A percentile compares a stretch with the other conserved stretches of the same genome.
Evolutionary conservation across 1,140 invertebrate genomes (phyloP).

Genomic region (Gerris buenoi): DNA sequence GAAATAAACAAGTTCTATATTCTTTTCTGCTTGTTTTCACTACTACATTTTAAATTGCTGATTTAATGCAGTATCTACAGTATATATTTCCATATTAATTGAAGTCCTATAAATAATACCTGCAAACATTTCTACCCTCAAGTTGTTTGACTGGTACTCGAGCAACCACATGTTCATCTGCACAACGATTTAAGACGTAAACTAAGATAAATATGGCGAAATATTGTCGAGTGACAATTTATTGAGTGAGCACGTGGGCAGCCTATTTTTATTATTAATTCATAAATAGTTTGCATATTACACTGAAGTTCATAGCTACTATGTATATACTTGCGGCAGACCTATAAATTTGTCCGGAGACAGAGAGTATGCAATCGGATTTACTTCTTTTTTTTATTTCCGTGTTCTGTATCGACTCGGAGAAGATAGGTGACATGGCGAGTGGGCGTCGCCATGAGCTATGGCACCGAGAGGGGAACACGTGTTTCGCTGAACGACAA

Average conservation of each 20-base stretch:
- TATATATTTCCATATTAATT: not conserved
- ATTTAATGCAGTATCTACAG: too few relatives aligned
- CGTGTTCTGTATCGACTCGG: too few relatives aligned
- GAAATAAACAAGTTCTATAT: too few relatives aligned
- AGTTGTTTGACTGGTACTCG: too few relatives aligned
- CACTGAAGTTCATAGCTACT: not conserved
- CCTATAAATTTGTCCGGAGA: not conserved
- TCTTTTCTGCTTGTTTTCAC: too few relatives aligned
- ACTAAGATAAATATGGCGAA: not conserved
- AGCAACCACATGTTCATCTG: too few relatives aligned
- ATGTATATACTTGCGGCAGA: not conserved
- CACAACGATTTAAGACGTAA: not conserved
- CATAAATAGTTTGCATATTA: not conserved
- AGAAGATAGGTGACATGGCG: not conserved
- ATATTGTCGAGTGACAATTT: not conserved
- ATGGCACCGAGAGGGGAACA: not conserved
- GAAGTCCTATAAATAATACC: not conserved
- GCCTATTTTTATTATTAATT: not conserved
- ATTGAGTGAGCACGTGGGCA: not conserved
- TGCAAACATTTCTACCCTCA: too few relatives aligned
- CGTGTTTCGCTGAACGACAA: not conserved
- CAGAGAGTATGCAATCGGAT: not conserved
- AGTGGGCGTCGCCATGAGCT: not conserved
- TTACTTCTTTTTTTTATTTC: not conserved
- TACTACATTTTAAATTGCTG: too few relatives aligned